Percentiles rank a stretch among this genome's conserved stretches.
Conservation (phyloP, 2,797 vertebrate genomes). For the Leptodactylus fallax region DNA sequence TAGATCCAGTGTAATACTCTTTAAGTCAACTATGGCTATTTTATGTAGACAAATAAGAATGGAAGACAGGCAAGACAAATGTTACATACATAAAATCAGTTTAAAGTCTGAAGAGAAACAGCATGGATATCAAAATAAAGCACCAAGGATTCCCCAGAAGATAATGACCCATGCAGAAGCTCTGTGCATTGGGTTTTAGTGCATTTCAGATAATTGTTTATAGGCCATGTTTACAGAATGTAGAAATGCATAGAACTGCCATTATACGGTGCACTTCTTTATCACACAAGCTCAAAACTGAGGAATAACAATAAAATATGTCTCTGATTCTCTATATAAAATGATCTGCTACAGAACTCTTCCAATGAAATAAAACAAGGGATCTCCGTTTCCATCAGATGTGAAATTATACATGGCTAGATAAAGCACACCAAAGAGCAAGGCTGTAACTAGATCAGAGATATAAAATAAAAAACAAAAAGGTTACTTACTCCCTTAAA, state of each 20-base stretch:
- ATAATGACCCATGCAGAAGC: slow-evolving; percentile 1
- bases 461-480: too few relatives aligned
- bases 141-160: background rate
- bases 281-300: background rate
- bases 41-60: background rate
- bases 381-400: background rate
- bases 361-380: background rate
- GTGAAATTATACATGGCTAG: background rate
- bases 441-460: background rate
- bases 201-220: background rate
- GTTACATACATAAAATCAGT: background rate
- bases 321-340: background rate
- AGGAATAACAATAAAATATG: background rate
- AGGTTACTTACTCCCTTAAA: too few relatives aligned
- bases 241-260: slow-evolving; percentile 5
- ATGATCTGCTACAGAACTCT: background rate
- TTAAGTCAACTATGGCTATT: background rate
- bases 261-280: background rate
- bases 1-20: slow-evolving; percentile 1
- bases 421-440: background rate
- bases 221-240: background rate
- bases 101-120: background rate
- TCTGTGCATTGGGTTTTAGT: slow-evolving; percentile 21
- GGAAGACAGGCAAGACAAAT: slow-evolving; percentile 13
- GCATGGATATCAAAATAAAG: background rate